Percentiles rank a stretch among this genome's conserved stretches.
Conservation (phyloP, 2,797 vertebrate genomes). For the Chromobotia macracanthus region DNA sequence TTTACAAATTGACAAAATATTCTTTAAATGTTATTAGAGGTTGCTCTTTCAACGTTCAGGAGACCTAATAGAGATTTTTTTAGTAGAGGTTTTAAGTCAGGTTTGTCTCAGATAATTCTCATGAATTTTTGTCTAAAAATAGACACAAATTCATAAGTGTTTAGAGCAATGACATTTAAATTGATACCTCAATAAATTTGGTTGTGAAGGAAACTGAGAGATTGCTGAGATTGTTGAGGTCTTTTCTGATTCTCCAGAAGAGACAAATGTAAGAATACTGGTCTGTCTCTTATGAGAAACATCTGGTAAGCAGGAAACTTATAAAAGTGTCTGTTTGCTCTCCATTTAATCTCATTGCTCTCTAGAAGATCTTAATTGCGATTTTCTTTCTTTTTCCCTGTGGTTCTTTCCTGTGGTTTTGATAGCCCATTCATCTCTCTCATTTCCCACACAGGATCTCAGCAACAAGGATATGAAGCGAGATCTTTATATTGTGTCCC, state of each 20-base stretch:
- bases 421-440: not conserved
- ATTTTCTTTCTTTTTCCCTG: too few relatives aligned
- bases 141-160: not conserved
- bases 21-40: not conserved
- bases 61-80: not conserved
- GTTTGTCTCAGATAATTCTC: not conserved
- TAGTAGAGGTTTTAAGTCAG: too few relatives aligned
- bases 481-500: slow-evolving; percentile 96
- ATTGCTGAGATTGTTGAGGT: too few relatives aligned
- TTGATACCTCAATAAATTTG: not conserved
- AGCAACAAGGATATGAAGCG: slow-evolving; percentile 99
- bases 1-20: not conserved
- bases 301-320: not conserved
- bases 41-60: not conserved
- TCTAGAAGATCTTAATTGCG: too few relatives aligned
- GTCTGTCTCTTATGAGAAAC: not conserved
- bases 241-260: too few relatives aligned
- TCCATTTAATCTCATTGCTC: not conserved
- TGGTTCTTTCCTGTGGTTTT: not conserved
- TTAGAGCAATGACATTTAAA: not conserved
- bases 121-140: not conserved
- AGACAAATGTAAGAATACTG: not conserved
- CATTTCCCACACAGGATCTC: slow-evolving; percentile 81
- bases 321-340: not conserved
- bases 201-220: not conserved